Evolutionary conservation across 23 tunicate species (phyloP).

Genomic region (Corella eumyota): DNA sequence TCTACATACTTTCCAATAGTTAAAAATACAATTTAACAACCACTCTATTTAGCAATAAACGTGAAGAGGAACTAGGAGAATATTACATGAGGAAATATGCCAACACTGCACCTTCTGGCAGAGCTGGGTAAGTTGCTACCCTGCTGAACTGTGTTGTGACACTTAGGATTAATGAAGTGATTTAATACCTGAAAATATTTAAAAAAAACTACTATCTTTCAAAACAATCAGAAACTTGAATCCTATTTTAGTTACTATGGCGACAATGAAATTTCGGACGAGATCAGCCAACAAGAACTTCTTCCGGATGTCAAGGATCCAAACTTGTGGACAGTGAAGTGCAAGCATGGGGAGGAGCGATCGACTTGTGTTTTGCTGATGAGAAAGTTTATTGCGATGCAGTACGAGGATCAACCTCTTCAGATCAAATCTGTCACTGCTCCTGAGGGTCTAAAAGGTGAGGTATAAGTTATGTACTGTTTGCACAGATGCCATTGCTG

Average conservation of each 20-base stretch:
- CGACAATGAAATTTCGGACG: constrained; percentile 76
- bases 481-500: not conserved
- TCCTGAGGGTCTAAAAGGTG: constrained; percentile 96
- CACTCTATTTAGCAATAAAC: constrained; percentile 58
- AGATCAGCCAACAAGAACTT: constrained; percentile 88
- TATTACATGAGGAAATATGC: constrained; percentile 91
- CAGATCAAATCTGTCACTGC: constrained; percentile 92
- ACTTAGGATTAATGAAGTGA: not conserved
- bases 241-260: constrained; percentile 32
- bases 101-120: constrained; percentile 15
- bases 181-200: too few relatives aligned
- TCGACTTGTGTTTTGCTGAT: constrained; percentile 74
- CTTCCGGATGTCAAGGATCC: constrained; percentile 98
- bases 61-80: constrained; percentile 72
- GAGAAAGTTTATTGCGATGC: constrained; percentile 85
- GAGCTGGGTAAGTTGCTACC: constrained; percentile 29
- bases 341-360: constrained; percentile 87
- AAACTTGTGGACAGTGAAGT: constrained; percentile 94
- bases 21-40: too few relatives aligned
- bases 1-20: too few relatives aligned
- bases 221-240: too few relatives aligned
- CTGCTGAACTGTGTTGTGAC: not conserved
- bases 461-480: too few relatives aligned
- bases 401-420: constrained; percentile 75
- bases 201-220: too few relatives aligned